These are phyloP conservation scores for Ceraclea dissimilis DNA, from an alignment of 2,888 invertebrate species.

Conservation along the genomic window DNA sequence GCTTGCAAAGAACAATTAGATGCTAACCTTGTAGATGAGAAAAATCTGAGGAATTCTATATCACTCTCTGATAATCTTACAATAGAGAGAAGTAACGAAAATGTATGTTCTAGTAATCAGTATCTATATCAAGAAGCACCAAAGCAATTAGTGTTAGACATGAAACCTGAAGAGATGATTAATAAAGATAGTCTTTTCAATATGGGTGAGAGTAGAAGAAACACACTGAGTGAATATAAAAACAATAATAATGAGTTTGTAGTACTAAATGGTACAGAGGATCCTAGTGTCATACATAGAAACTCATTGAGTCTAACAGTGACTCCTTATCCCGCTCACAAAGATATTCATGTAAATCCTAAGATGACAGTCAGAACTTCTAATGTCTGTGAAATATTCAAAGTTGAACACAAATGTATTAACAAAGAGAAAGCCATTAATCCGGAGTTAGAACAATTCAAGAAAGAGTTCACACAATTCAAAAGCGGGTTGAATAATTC, in stretches of 20 bases:
- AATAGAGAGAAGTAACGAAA: constrained; percentile 11
- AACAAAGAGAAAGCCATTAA: neutral
- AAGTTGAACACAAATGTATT: neutral
- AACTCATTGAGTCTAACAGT: constrained; percentile 24
- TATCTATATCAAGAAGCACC: constrained; percentile 7
- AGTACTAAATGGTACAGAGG: constrained; percentile 1
- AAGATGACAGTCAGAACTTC: constrained; percentile 37
- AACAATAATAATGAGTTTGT: constrained; percentile 20
- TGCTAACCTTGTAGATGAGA: constrained; percentile 31
- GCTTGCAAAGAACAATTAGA: constrained; percentile 28
- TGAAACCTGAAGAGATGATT: constrained; percentile 21
- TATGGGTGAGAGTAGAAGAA: constrained; percentile 40
- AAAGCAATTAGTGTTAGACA: neutral
- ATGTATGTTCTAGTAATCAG: constrained; percentile 10
- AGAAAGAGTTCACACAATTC: constrained; percentile 3
- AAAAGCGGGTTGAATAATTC: constrained; percentile 6
- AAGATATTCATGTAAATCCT: constrained; percentile 48
- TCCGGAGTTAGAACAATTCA: neutral
- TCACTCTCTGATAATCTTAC: constrained; percentile 23
- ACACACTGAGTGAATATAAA: constrained; percentile 27
- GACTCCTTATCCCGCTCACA: constrained; percentile 31
- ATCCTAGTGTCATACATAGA: constrained; percentile 16
- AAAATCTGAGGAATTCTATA: constrained; percentile 34
- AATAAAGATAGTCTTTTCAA: constrained; percentile 24
- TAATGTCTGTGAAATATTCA: constrained; percentile 13